A percentile compares a stretch with the other conserved stretches of the same genome.
Evolutionary conservation across 2,113 vertebrate species (phyloP).

Genomic region (Oophaga pumilio): DNA sequence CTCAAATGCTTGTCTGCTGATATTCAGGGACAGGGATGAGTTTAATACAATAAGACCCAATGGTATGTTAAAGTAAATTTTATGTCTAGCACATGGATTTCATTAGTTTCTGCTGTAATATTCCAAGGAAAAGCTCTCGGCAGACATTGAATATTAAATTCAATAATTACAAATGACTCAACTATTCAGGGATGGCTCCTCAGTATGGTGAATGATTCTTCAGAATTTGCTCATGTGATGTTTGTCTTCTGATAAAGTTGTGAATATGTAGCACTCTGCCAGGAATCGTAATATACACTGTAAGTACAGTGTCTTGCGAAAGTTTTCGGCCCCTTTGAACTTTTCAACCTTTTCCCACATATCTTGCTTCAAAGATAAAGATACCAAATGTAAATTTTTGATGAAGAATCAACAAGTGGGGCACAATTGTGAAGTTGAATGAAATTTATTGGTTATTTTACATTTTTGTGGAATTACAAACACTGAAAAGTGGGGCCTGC

Average conservation of each 20-base stretch:
- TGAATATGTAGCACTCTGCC: background rate
- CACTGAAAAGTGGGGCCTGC: too few relatives aligned
- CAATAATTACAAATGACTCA: background rate
- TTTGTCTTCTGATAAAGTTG: background rate
- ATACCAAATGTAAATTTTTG: too few relatives aligned
- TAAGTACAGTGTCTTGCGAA: too few relatives aligned
- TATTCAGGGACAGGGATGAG: background rate
- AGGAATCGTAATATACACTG: background rate
- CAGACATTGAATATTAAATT: background rate
- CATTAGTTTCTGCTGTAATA: background rate
- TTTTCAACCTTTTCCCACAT: too few relatives aligned
- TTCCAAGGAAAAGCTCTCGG: background rate
- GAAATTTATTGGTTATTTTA: too few relatives aligned
- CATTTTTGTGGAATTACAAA: too few relatives aligned
- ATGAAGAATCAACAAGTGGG: too few relatives aligned
- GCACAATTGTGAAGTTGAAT: too few relatives aligned
- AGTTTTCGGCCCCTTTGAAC: too few relatives aligned
- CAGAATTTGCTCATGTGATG: background rate
- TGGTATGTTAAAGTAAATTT: background rate
- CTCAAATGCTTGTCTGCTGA: background rate
- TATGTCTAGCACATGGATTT: background rate
- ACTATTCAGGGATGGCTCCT: background rate
- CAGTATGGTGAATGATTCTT: background rate
- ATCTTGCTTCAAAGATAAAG: too few relatives aligned
- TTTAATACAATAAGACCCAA: background rate